Percentiles rank a stretch among this genome's conserved stretches.
These are phyloP conservation scores for Leucophora obtusa DNA, from an alignment of 2,888 invertebrate species.

Conservation along the genomic window DNA sequence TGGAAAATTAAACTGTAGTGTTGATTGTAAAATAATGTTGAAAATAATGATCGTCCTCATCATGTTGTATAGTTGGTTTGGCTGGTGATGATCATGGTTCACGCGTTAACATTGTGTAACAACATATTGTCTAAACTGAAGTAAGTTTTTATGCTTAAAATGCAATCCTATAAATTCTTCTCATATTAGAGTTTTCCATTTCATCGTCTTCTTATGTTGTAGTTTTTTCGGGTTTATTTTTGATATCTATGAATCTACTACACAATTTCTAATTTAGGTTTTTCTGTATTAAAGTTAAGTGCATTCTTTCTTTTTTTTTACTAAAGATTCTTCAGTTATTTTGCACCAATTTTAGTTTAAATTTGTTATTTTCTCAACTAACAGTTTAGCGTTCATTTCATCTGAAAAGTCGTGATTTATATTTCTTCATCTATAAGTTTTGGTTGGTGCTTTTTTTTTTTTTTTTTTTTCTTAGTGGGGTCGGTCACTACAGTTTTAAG, in stretches of 20 bases:
- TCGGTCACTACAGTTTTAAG: conserved; percentile 37
- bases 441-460: conserved; percentile 12
- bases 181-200: not conserved
- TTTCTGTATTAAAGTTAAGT: conserved; percentile 13
- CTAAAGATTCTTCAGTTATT: conserved; percentile 38
- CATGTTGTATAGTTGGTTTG: conserved; percentile 30
- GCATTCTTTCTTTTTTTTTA: conserved; percentile 11
- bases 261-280: conserved; percentile 27
- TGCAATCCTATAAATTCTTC: conserved; percentile 18
- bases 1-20: conserved; percentile 53
- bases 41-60: conserved; percentile 11
- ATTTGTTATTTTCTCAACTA: conserved; percentile 48
- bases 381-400: conserved; percentile 63
- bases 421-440: conserved; percentile 28
- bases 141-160: conserved; percentile 34
- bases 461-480: conserved; percentile 2
- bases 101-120: conserved; percentile 51
- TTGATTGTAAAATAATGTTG: conserved; percentile 37
- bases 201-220: not conserved
- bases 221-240: conserved; percentile 6
- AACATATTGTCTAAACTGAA: conserved; percentile 48
- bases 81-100: conserved; percentile 52
- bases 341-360: conserved; percentile 57
- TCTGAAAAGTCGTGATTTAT: conserved; percentile 65
- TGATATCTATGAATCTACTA: conserved; percentile 8